phyloP scores from a whole-genome alignment of 2,113 vertebrate species.

The Lagopus muta region DNA sequence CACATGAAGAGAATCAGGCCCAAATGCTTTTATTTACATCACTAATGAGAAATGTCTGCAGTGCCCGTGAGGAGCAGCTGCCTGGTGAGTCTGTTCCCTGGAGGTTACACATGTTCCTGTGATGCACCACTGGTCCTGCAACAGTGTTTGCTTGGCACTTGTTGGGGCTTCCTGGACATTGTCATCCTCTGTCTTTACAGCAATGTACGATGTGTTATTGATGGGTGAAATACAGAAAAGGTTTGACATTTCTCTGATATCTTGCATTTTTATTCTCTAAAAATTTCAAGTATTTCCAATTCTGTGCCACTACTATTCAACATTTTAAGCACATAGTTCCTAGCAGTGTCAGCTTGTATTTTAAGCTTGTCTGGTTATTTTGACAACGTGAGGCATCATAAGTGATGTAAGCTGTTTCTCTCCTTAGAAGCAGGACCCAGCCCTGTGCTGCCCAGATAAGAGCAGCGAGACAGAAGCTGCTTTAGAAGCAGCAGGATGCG shows the following conservation, averaged over 20 bases:
- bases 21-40: background rate
- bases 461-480: background rate
- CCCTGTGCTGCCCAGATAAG: background rate
- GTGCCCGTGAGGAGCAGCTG: background rate
- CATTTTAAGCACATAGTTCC: background rate
- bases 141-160: background rate
- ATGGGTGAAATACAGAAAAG: background rate
- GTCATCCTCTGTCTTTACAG: background rate
- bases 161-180: background rate
- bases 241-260: background rate
- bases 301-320: background rate
- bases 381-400: background rate
- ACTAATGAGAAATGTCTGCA: background rate
- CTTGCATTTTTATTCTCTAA: background rate
- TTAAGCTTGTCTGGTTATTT: constrained; percentile 11
- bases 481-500: background rate
- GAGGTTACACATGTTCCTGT: background rate
- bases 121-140: background rate
- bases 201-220: background rate
- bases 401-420: constrained; percentile 21
- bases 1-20: background rate
- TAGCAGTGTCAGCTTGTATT: background rate
- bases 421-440: background rate
- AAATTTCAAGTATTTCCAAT: background rate
- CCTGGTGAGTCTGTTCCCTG: background rate